Base-by-base conservation (phyloP, 2,797 vertebrate species). In the Myotis myotis region DNA sequence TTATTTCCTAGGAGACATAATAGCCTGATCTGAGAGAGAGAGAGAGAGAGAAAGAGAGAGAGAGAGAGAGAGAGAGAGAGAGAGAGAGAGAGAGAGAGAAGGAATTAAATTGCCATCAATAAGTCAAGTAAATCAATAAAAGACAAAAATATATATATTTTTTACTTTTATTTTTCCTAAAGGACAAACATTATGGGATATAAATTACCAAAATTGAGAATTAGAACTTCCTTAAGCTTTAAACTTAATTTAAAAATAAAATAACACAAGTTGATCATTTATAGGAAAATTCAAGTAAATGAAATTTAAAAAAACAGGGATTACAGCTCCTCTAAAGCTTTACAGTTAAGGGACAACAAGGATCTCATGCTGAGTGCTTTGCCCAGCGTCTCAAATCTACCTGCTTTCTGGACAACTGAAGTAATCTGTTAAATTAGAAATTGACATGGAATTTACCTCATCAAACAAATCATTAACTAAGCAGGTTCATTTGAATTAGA, bases 141-240 rank as follows among this genome's bases (percentile, higher is more conserved):
- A 62, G 30, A 79, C 10, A 92, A 80, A 81, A 36, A 38, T 38
- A 38, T 38, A 6, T 38, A 38, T 38, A 38, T 38, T 38, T 51
- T 9, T 33, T 53, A 28, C 74, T 85, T 92, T 36, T 11, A 53
- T 10, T 17, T 64, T 81, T 80, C 30, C 13, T 64, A 82, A 53
- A 71, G 28, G 20, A 66, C 20, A 75, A 44, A 51, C 6, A 47
- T 62, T 19, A 64, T 74, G 64, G 23, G 6, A 74, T 78, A 74
- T 87, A 68, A 84, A 51, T 74, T 47, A 64, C 8, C 28, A 66
- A 92, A 62, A 44, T 28, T 38, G 72, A 85, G 30, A 89, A 64
- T 89, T 89, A 64, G 22, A 87, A 47, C 33, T 92, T n/a, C 11
- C 49, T 95, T 90, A n/a, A 87, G 64, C 33, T 82, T 82, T 60